Evolutionary conservation across 2,888 invertebrate genomes (phyloP).

Genomic region (Ctena decussata): DNA sequence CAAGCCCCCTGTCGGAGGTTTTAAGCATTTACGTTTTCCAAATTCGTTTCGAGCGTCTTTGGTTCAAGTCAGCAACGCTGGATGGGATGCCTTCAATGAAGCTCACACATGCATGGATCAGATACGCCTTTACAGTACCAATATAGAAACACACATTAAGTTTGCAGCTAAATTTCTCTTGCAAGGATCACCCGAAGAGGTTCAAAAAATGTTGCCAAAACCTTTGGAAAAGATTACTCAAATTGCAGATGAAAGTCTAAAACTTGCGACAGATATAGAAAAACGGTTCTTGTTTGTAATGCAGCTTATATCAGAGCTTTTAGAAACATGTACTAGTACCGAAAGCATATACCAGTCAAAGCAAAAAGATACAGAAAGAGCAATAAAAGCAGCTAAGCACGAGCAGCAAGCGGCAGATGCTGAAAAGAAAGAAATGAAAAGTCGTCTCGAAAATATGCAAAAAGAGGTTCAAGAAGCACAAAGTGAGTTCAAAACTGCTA

Average conservation of each 20-base stretch:
- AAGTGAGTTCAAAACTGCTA: not conserved
- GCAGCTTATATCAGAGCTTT: not conserved
- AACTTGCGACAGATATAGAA: not conserved
- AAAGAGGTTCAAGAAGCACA: not conserved
- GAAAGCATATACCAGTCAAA: not conserved
- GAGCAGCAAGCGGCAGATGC: not conserved
- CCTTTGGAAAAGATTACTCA: not conserved
- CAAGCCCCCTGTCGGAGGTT: not conserved
- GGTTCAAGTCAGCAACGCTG: not conserved
- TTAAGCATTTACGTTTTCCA: not conserved
- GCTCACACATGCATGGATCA: constrained; percentile 10
- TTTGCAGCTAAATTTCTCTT: not conserved
- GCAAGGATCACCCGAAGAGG: not conserved
- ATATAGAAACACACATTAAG: constrained; percentile 1
- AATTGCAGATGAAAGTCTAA: not conserved
- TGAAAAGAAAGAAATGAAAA: not conserved
- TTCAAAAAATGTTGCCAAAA: not conserved
- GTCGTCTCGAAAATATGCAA: not conserved
- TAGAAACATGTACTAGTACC: not conserved
- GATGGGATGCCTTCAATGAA: not conserved
- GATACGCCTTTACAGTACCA: not conserved
- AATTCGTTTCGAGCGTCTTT: not conserved
- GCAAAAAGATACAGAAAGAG: not conserved
- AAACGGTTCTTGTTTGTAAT: not conserved
- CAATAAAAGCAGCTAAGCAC: not conserved